Evolutionary conservation across 2,797 vertebrate genomes (phyloP).

Genomic region (Loriculus beryllinus): DNA sequence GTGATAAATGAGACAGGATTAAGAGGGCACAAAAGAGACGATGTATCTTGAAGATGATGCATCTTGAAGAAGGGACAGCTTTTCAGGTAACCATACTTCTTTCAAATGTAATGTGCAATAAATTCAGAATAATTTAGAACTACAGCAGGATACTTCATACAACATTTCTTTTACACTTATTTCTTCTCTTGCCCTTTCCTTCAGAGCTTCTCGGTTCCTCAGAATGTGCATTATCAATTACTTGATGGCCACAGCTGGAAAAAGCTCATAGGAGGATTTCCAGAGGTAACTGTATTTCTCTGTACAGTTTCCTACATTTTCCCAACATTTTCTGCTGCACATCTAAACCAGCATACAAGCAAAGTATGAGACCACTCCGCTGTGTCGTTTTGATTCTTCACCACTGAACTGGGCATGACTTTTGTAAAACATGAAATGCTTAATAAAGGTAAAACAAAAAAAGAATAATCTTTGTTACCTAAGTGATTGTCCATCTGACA

Average conservation of each 20-base stretch:
- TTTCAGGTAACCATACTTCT: neutral
- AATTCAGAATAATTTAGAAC: neutral
- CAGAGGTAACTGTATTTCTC: conserved; percentile 48
- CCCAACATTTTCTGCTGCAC: conserved; percentile 51
- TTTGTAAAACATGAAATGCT: conserved; percentile 26
- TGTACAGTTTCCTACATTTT: conserved; percentile 43
- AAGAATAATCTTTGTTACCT: conserved; percentile 74
- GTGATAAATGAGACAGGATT: neutral
- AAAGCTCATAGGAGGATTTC: conserved; percentile 50
- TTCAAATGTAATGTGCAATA: neutral
- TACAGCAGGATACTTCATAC: neutral
- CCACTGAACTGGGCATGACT: conserved; percentile 8
- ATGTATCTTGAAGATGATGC: neutral
- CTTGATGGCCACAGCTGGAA: conserved; percentile 27
- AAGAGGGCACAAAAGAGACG: neutral
- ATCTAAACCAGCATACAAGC: conserved; percentile 39
- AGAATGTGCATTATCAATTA: neutral
- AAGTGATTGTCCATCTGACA: conserved; percentile 99
- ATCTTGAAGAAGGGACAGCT: neutral
- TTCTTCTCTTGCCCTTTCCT: neutral
- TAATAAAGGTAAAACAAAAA: neutral
- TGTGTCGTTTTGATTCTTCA: conserved; percentile 36
- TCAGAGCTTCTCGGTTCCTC: conserved; percentile 21
- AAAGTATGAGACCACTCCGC: conserved; percentile 38
- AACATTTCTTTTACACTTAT: neutral